These are phyloP conservation scores for Watsonalla cultraria DNA, from an alignment of 2,888 invertebrate species.

Conservation along the genomic window DNA sequence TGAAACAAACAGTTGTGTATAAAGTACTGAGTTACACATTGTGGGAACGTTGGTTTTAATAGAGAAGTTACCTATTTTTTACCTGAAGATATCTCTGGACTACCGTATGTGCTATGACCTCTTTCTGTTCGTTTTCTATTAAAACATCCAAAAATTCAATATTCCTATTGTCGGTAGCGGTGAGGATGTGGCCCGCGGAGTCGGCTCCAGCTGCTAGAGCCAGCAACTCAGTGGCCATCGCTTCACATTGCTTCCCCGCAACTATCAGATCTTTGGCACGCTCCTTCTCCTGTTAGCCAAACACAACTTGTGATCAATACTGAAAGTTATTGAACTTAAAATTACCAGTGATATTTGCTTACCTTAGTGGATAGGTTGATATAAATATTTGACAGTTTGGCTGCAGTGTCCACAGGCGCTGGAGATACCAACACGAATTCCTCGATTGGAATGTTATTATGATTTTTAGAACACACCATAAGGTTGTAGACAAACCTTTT, in stretches of 20 bases:
- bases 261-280: conserved; percentile 97
- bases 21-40: neutral
- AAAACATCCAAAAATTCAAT: conserved; percentile 97
- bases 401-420: conserved; percentile 99
- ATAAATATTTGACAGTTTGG: conserved; percentile 96
- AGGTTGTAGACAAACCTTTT: conserved; percentile 98
- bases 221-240: conserved; percentile 97
- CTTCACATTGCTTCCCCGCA: conserved; percentile 97
- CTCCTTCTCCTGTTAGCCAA: conserved; percentile 90
- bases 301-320: conserved; percentile 29
- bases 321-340: conserved; percentile 11
- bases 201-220: conserved; percentile 96
- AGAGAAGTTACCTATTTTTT: conserved; percentile 80
- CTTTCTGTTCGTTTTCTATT: conserved; percentile 99
- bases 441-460: conserved; percentile 97
- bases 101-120: conserved; percentile 97
- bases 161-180: conserved; percentile 95
- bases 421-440: conserved; percentile 99
- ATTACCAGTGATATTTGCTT: conserved; percentile 14
- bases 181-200: conserved; percentile 95
- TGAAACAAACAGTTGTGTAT: conserved; percentile 57
- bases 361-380: conserved; percentile 92
- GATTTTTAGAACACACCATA: conserved; percentile 98
- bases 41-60: conserved; percentile 17
- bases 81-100: conserved; percentile 97